Evolutionary conservation across 2,888 invertebrate genomes (phyloP).

Genomic region (Polydrusus tereticollis): DNA sequence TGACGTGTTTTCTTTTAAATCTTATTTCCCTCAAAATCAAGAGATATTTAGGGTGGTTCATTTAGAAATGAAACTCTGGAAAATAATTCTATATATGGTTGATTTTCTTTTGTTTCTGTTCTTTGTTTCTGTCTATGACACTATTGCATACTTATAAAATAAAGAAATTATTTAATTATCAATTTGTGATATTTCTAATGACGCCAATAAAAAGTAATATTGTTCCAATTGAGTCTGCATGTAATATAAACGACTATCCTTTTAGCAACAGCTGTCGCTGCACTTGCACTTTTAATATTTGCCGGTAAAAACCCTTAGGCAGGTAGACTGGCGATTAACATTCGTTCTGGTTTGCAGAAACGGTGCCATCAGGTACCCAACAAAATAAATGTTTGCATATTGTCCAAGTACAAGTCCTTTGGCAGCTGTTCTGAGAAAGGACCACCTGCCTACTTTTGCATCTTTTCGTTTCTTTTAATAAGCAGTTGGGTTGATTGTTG

Average conservation of each 20-base stretch:
- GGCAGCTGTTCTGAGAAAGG: neutral
- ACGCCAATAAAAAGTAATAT: no score
- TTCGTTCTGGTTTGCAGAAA: conserved; percentile 4
- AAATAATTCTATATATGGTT: no score
- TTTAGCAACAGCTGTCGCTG: neutral
- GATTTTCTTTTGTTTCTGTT: no score
- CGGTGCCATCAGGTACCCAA: conserved; percentile 4
- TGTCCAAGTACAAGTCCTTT: neutral
- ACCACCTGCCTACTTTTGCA: conserved; percentile 8
- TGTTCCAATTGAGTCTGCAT: no score
- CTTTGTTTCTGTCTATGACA: no score
- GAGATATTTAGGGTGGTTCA: no score
- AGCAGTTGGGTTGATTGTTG: neutral
- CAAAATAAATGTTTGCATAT: neutral
- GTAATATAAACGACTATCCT: neutral
- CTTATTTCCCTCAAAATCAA: no score
- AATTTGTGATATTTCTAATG: no score
- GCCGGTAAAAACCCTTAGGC: neutral
- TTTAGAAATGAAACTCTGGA: no score
- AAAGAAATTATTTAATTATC: no score
- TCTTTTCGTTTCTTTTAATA: neutral
- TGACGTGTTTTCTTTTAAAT: no score
- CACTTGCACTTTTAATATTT: conserved; percentile 1
- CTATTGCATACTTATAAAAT: no score
- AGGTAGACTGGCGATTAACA: neutral